phyloP scores from a whole-genome alignment of 1,140 invertebrate species.

The Drosophila tsacasi region DNA sequence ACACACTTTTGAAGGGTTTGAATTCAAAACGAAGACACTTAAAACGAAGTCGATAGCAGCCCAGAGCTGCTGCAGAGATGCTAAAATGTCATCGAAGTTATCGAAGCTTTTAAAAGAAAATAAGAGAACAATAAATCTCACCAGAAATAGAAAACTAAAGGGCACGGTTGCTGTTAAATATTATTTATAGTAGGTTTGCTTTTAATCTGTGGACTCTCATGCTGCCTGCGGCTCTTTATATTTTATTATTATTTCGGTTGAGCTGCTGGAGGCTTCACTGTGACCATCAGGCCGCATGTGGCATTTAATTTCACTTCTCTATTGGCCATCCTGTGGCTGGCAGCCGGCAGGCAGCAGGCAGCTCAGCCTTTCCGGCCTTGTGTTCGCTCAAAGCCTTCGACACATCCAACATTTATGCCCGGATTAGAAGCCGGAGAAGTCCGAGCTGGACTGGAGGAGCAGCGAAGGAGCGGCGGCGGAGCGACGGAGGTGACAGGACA shows the following conservation, averaged over 20 bases:
- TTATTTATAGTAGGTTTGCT: too few species aligned
- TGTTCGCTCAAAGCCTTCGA: constrained; percentile 58
- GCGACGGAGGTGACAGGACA: constrained; percentile 23
- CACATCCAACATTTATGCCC: constrained; percentile 69
- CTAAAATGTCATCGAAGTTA: too few species aligned
- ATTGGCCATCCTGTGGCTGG: constrained; percentile 27
- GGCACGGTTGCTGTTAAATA: neutral
- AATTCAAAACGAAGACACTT: neutral
- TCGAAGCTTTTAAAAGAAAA: neutral
- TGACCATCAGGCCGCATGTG: constrained; percentile 26
- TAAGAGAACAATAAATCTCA: neutral
- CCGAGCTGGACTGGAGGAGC: neutral
- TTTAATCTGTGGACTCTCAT: neutral
- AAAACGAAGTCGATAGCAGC: neutral
- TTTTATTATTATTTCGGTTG: neutral
- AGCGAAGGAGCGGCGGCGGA: neutral
- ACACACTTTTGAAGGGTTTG: too few species aligned
- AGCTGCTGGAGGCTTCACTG: constrained; percentile 19
- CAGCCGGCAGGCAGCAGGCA: neutral
- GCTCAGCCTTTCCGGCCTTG: constrained; percentile 29
- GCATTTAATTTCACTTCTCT: constrained; percentile 46
- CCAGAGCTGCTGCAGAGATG: neutral
- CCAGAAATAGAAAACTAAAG: neutral
- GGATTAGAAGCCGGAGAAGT: constrained; percentile 45
- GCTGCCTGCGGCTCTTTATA: neutral